Evolutionary conservation across 2,797 vertebrate species (phyloP), one percentile per base, ranked within the genome.

Genomic region (Hipposideros larvatus): DNA sequence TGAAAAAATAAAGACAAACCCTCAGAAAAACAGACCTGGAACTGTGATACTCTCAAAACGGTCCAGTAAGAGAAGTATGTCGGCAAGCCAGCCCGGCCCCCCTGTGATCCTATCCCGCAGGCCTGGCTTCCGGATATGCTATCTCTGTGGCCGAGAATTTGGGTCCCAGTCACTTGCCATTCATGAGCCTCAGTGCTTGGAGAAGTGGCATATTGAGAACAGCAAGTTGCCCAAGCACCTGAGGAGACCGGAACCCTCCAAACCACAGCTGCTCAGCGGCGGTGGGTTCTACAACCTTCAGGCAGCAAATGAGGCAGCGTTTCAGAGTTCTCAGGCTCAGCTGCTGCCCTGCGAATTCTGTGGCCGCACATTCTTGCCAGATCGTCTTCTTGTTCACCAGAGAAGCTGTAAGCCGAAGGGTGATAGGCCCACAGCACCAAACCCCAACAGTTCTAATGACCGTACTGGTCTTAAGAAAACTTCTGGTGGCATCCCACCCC

Each of bases 141-240:
- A 98, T 48, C 98, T 99, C 78, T 99, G 99, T 95, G 98, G 99
- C 83, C 98, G 98, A 96, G 98, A 99, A 94, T 99, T 99, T 97
- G 98, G 98, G 11, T 98, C 98, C 31, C 98, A 96, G 0, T 99
- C 99, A 26, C 97, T 99, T 83, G 93, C 94, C 75, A 98, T 99
- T 73, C 98, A 99, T 43, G 98, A 99, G 82, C 98, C 98, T 8
- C 97, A 99, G 92, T 99, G 99, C 88, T 80, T 99, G 75, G 84
- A 98, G 92, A 99, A 98, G 97, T 99, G 99, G 99, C 97, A 0
- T 3, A 87, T 87, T 88, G 98, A 98, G 96, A 99, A 99, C 87
- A 86, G 88, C 71, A 98, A 98, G n/a, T 93, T 99, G 73, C 99
- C 98, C 87, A 98, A 80, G 55, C 93, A 96, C 87, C 97, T 98